These are phyloP conservation scores for Rousettus leschenaultii DNA, from an alignment of 2,113 vertebrate genomes.

Conservation along the genomic window DNA sequence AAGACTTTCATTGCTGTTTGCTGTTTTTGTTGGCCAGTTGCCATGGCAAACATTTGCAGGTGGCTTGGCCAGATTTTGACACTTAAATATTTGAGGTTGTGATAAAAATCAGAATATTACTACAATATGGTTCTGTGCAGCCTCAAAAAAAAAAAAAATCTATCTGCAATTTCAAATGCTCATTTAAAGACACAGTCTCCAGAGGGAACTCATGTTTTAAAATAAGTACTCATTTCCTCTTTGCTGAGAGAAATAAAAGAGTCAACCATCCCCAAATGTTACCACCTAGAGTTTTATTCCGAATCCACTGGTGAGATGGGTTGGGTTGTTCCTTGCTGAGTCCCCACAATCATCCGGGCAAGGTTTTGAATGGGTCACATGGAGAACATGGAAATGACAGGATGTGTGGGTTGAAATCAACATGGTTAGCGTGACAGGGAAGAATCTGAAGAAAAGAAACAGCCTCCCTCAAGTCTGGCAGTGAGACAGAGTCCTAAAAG, in stretches of 20 bases:
- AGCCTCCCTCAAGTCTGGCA: constrained; percentile 72
- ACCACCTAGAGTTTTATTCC: constrained; percentile 65
- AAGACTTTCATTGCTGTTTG: constrained; percentile 88
- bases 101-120: constrained; percentile 92
- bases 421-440: constrained; percentile 62
- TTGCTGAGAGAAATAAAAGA: constrained; percentile 74
- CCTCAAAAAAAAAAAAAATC: constrained; percentile 71
- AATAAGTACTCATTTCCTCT: constrained; percentile 78
- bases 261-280: constrained; percentile 70
- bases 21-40: constrained; percentile 86
- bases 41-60: constrained; percentile 91
- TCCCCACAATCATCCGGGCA: constrained; percentile 58
- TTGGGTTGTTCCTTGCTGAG: constrained; percentile 56
- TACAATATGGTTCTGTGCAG: constrained; percentile 86
- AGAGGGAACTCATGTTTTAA: constrained; percentile 74
- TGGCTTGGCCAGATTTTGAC: constrained; percentile 90
- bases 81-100: constrained; percentile 90
- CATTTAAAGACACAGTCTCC: constrained; percentile 80
- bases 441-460: constrained; percentile 67
- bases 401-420: constrained; percentile 69
- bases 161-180: constrained; percentile 78
- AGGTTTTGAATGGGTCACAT: constrained; percentile 62
- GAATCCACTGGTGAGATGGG: constrained; percentile 52
- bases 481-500: constrained; percentile 63
- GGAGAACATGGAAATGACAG: constrained; percentile 77